phyloP scores from a whole-genome alignment of 2,113 vertebrate genomes.

The Platysteira castanea region DNA sequence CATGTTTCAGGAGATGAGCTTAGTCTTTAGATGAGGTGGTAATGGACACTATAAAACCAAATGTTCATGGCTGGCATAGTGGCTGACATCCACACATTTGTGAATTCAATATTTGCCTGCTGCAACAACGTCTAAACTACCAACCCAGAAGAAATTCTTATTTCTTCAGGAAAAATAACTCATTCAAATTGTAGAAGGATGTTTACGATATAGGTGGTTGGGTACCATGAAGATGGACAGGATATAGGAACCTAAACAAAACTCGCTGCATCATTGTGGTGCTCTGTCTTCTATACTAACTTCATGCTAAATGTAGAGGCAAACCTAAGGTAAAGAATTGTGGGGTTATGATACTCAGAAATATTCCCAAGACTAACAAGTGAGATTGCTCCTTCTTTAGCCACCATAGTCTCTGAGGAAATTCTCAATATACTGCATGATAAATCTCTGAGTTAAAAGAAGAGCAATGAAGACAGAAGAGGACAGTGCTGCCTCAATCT shows the following conservation, averaged over 20 bases:
- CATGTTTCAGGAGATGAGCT: neutral
- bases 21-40: neutral
- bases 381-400: neutral
- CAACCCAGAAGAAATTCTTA: neutral
- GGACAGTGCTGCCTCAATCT: neutral
- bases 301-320: neutral
- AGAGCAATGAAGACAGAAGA: neutral
- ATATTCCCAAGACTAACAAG: neutral
- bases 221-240: neutral
- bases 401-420: neutral
- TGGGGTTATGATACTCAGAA: neutral
- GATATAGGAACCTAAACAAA: neutral
- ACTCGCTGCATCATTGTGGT: fast-evolving
- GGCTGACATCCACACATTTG: neutral
- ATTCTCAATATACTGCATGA: neutral
- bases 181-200: neutral
- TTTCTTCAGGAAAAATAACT: neutral
- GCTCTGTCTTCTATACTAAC: neutral
- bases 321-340: neutral
- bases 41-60: neutral
- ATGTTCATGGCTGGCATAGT: neutral
- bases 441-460: neutral
- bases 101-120: neutral
- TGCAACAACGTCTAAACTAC: neutral
- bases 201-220: neutral